Evolutionary conservation across 2,888 invertebrate genomes (phyloP), one percentile per base, ranked within the genome.

Genomic region (Thelaira solivaga): DNA sequence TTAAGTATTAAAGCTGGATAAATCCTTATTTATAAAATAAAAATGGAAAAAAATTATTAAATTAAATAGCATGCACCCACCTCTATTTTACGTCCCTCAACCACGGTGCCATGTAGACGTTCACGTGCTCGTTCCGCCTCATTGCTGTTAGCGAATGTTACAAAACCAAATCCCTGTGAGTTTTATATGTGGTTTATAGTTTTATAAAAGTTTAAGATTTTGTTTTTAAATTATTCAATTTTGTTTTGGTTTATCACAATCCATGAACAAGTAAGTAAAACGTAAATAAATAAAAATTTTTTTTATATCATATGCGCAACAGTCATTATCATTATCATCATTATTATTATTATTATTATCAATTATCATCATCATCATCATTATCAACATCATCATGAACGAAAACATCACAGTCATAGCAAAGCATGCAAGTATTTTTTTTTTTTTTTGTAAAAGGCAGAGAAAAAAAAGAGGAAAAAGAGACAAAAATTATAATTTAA

Each of bases 21-120:
- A 20, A 22, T 36, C 16, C 13, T 34, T n/a, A 47, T 24, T 47
- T 39, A 16, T 13, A 39, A 47, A 22, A n/a, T n/a, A 6, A n/a
- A 11, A 43, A 43, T 20, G 20, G 26, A 67, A 36, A 51, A 26
- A 47, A 92, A 90, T 10, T 7, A 6, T 4, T 2, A 34, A 90
- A 93, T n/a, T n/a, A n/a, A n/a, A n/a, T n/a, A n/a, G n/a, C 96
- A 96, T 96, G 96, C 96, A 96, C 88, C 88, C 96, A 98, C 98
- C 97, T 99, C 99, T 94, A 99, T 98, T 95, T 99, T 99, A 94
- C 99, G 95, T 94, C 99, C 99, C 96, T 99, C 99, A 95, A 99
- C 98, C 95, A 98, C 97, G 93, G 98, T 97, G 95, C 98, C 98
- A 95, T 99, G 98, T 93, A 99, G 96, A 94, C 98, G 97, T 94